Conservation (phyloP, 2,888 invertebrate species). For the Tryphoninae sp. region DNA sequence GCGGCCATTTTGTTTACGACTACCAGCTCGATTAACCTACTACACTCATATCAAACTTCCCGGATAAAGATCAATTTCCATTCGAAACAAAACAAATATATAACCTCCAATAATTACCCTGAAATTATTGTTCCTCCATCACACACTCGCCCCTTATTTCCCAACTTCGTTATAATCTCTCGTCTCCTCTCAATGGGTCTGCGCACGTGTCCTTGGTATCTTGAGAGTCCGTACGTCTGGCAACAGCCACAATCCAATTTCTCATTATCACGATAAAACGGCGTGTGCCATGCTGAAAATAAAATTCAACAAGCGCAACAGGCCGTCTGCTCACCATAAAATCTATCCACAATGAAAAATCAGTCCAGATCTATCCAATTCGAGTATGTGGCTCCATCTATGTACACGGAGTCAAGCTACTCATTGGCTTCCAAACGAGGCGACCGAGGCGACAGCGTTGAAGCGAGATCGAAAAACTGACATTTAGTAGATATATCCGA, state of each 20-base stretch:
- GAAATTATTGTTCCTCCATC: not conserved
- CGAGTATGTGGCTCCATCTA: no score
- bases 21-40: not conserved
- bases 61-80: no score
- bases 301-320: constrained; percentile 53
- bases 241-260: constrained; percentile 13
- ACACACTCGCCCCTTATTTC: not conserved
- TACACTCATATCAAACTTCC: constrained; percentile 58
- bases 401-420: constrained; percentile 56
- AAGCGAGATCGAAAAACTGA: constrained; percentile 53
- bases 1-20: not conserved
- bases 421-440: constrained; percentile 36
- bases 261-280: constrained; percentile 41
- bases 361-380: not conserved
- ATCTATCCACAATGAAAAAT: not conserved
- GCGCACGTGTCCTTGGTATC: constrained; percentile 54
- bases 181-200: constrained; percentile 21
- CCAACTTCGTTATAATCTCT: not conserved
- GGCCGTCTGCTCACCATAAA: constrained; percentile 44
- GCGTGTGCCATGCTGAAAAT: constrained; percentile 55
- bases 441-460: constrained; percentile 35
- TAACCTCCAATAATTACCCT: not conserved
- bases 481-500: constrained; percentile 18
- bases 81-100: no score
- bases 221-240: constrained; percentile 48